phyloP scores from a whole-genome alignment of 2,888 invertebrate species.

The Campoplex nolae region DNA sequence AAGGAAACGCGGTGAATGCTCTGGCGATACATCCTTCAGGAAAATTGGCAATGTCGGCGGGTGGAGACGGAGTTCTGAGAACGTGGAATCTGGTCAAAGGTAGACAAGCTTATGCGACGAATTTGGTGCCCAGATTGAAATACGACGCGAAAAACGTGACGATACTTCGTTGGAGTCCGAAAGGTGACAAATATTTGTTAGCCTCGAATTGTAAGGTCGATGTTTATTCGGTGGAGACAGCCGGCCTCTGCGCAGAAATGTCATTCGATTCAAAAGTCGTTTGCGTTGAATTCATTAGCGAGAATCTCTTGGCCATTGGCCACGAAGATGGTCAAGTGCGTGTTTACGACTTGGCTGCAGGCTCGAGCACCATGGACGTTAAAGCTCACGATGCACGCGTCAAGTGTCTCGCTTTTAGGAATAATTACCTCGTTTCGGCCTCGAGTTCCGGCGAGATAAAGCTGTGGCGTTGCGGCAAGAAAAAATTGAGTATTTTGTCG shows the following conservation, averaged over 20 bases:
- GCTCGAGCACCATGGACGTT: conserved; percentile 81
- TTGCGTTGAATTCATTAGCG: conserved; percentile 89
- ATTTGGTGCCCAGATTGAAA: conserved; percentile 87
- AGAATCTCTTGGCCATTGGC: conserved; percentile 89
- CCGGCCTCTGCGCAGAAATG: conserved; percentile 89
- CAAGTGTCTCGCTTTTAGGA: conserved; percentile 87
- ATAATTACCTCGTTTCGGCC: conserved; percentile 88
- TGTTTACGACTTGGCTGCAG: conserved; percentile 86
- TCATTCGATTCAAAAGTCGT: conserved; percentile 90
- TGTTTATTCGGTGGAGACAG: conserved; percentile 92
- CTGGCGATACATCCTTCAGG: conserved; percentile 95
- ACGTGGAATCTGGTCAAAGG: conserved; percentile 98
- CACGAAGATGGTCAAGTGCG: conserved; percentile 91
- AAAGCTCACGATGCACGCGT: conserved; percentile 89
- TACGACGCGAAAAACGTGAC: conserved; percentile 79
- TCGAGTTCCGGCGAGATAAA: conserved; percentile 93
- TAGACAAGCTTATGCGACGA: conserved; percentile 95
- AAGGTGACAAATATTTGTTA: conserved; percentile 91
- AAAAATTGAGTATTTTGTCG: conserved; percentile 82
- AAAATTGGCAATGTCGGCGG: conserved; percentile 94
- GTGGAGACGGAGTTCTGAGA: conserved; percentile 92
- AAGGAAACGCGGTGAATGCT: conserved; percentile 90
- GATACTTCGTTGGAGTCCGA: conserved; percentile 89
- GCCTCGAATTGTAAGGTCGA: conserved; percentile 90
- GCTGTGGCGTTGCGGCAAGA: conserved; percentile 87